Evolutionary conservation across 2,797 vertebrate species (phyloP).

Genomic region (Lacerta agilis): DNA sequence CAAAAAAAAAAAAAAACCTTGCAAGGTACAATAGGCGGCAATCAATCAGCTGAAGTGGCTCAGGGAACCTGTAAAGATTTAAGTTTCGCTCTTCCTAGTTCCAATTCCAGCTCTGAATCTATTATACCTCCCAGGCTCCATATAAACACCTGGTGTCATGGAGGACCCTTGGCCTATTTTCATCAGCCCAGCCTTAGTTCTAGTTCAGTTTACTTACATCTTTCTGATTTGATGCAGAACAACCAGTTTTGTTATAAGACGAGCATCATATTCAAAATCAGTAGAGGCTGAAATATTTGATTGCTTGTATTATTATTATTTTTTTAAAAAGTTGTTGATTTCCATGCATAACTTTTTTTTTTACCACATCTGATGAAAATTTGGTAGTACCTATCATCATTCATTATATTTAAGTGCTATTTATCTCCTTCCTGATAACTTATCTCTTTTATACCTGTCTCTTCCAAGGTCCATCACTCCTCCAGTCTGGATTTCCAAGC

Average conservation of each 20-base stretch:
- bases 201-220: not conserved
- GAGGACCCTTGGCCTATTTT: not conserved
- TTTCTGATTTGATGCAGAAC: conserved; percentile 3
- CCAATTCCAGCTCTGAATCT: not conserved
- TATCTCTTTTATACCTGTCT: conserved; percentile 22
- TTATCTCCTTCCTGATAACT: not conserved
- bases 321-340: not conserved
- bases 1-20: not conserved
- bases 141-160: not conserved
- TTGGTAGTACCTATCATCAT: not conserved
- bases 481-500: not conserved
- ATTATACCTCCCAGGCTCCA: not conserved
- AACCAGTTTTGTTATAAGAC: not conserved
- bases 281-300: not conserved
- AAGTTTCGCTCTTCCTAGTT: not conserved
- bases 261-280: not conserved
- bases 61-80: not conserved
- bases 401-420: not conserved
- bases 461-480: conserved; percentile 5
- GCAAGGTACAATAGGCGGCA: not conserved
- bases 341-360: not conserved
- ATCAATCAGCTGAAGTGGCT: no score
- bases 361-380: not conserved
- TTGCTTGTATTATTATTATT: not conserved
- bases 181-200: not conserved